Conservation (phyloP, 1,140 invertebrate genomes). For the Marisa cornuarietis region DNA sequence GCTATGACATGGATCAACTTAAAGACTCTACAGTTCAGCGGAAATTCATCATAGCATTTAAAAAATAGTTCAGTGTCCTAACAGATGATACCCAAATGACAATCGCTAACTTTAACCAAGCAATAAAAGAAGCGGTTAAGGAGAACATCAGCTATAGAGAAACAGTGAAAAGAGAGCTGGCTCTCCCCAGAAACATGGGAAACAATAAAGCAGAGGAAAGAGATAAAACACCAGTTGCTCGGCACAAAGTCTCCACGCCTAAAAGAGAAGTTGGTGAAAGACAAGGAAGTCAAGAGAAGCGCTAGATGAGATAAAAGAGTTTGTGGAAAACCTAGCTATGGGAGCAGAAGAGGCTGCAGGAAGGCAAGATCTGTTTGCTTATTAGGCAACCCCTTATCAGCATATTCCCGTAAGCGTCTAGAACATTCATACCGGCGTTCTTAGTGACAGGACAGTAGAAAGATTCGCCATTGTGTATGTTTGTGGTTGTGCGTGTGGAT, state of each 20-base stretch:
- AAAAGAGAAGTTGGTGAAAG: too few species aligned
- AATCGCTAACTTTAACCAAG: too few species aligned
- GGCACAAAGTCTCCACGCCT: too few species aligned
- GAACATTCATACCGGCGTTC: neutral
- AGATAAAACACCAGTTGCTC: too few species aligned
- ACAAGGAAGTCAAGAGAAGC: too few species aligned
- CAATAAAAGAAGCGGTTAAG: neutral
- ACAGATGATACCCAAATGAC: too few species aligned
- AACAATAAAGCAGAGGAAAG: neutral
- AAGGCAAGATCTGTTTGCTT: neutral
- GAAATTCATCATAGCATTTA: too few species aligned
- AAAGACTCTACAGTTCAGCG: too few species aligned
- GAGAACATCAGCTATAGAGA: neutral
- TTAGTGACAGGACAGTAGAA: neutral
- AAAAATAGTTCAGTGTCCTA: too few species aligned
- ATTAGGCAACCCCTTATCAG: neutral
- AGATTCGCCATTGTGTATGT: neutral
- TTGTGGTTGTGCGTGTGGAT: neutral
- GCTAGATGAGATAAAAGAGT: neutral
- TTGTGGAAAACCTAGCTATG: neutral
- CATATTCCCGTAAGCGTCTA: neutral
- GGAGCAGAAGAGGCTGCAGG: neutral
- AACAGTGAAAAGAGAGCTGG: constrained; percentile 12
- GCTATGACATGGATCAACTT: too few species aligned
- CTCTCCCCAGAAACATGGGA: neutral